A percentile compares a stretch with the other conserved stretches of the same genome.
phyloP scores from a whole-genome alignment of 64 coral and sea anemone species.

The Montipora efflorescens region DNA sequence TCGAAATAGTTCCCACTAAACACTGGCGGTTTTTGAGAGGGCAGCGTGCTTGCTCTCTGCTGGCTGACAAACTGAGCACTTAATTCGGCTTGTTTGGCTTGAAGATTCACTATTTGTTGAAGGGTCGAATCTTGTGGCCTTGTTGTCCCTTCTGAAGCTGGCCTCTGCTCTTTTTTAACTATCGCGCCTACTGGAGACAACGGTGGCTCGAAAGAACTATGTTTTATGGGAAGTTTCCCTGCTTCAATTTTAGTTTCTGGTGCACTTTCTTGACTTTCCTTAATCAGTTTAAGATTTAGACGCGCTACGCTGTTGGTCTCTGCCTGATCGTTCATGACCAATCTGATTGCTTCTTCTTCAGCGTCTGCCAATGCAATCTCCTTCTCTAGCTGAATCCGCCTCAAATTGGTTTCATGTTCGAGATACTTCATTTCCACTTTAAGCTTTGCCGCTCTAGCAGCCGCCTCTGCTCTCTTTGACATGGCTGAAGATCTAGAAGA shows the following conservation, averaged over 20 bases:
- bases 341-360: conserved; percentile 58
- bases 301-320: not conserved
- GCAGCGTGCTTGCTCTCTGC: conserved; percentile 32
- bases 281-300: not conserved
- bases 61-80: conserved; percentile 39
- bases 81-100: conserved; percentile 71
- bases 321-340: conserved; percentile 18
- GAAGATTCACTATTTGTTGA: conserved; percentile 43
- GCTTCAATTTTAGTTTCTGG: not conserved
- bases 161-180: not conserved
- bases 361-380: conserved; percentile 69
- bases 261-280: not conserved
- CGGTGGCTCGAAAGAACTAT: not conserved
- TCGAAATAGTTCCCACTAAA: conserved; percentile 50
- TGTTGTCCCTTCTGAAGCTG: not conserved
- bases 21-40: conserved; percentile 29
- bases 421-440: conserved; percentile 56
- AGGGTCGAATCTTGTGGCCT: conserved; percentile 19
- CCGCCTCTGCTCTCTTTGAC: conserved; percentile 51
- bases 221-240: not conserved
- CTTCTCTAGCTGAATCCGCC: conserved; percentile 50
- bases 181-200: not conserved
- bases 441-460: conserved; percentile 39
- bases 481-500: conserved; percentile 29
- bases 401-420: conserved; percentile 52